These are phyloP conservation scores for Hiodon tergisus DNA, from an alignment of 2,113 vertebrate species.

Conservation along the genomic window DNA sequence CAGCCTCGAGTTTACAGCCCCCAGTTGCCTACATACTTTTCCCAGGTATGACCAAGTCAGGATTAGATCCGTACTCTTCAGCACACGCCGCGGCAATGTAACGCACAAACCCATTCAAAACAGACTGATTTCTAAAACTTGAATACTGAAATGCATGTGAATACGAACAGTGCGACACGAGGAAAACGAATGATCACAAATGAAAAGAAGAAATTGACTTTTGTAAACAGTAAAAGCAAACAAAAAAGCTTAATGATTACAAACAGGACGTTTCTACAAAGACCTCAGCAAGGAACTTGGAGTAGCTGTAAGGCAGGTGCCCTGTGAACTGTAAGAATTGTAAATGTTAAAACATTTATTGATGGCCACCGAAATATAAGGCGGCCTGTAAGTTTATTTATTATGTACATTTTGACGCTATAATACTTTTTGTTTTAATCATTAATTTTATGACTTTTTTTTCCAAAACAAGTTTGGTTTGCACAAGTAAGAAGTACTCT, in stretches of 20 bases:
- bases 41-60: slow-evolving; percentile 98
- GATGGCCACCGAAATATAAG: slow-evolving; percentile 68
- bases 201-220: slow-evolving; percentile 51
- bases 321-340: slow-evolving; percentile 81
- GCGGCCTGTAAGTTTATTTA: slow-evolving; percentile 86
- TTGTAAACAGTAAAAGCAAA: slow-evolving; percentile 33
- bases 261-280: slow-evolving; percentile 47
- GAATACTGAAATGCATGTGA: slow-evolving; percentile 74
- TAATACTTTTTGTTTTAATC: slow-evolving; percentile 74
- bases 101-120: slow-evolving; percentile 42
- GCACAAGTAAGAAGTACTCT: slow-evolving; percentile 68
- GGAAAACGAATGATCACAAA: slow-evolving; percentile 45
- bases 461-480: slow-evolving; percentile 68
- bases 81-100: slow-evolving; percentile 96
- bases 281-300: slow-evolving; percentile 51
- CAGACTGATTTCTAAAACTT: slow-evolving; percentile 54
- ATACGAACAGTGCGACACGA: slow-evolving; percentile 49
- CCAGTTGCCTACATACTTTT: slow-evolving; percentile 99
- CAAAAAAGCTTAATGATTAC: slow-evolving; percentile 51
- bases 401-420: slow-evolving; percentile 78
- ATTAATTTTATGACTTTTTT: slow-evolving; percentile 58
- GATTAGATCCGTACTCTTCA: slow-evolving; percentile 95
- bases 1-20: slow-evolving; percentile 95
- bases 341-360: slow-evolving; percentile 82
- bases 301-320: slow-evolving; percentile 63